Base-by-base conservation (phyloP, 2,888 invertebrate genomes). In the Syrphus vitripennis region DNA sequence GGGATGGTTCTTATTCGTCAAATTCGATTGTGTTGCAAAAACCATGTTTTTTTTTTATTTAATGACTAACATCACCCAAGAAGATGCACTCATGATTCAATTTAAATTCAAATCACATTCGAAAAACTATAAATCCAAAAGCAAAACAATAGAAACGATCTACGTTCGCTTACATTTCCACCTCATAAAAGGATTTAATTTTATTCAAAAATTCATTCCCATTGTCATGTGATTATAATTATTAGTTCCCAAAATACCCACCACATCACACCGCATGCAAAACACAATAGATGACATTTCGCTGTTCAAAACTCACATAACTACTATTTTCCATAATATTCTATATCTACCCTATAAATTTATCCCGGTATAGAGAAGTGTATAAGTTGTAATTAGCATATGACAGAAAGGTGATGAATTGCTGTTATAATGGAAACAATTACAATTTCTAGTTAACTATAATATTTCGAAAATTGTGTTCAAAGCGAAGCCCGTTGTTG, bases 321-420 rank as follows among this genome's bases (percentile, higher is more conserved):
- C 34, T 59, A 6, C 7, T 16, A 24, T 14, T 50, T 16, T 53
- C 53, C 21, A 48, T 48, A 48, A 48, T 26, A 53, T 26, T n/a
- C 55, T 29, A 16, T 12, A 57, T 48, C 37, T 40, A 76, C 71
- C 71, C 59, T 53, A 42, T 37, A 24, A 16, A 42, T 63, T 65
- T 26, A 50, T 45, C 55, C n/a, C 19, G 42, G 29, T 40, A 59
- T 63, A 69, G 34, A 34, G 21, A 53, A 67, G n/a, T n/a, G n/a
- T n/a, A n/a, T n/a, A n/a, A n/a, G 34, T 67, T 63, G 69, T 75
- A 86, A 86, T 86, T 86, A 86, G 77, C 86, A 86, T 86, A 86
- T 82, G 86, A 78, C 86, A 82, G 77, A 86, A 86, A 86, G 74
- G 86, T 86, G 86, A 86, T 86, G 86, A 86, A 86, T 86, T 82